A percentile compares a stretch with the other conserved stretches of the same genome.
Conservation (phyloP, 2,888 invertebrate species). For the Pseudolycoriella hygida region DNA sequence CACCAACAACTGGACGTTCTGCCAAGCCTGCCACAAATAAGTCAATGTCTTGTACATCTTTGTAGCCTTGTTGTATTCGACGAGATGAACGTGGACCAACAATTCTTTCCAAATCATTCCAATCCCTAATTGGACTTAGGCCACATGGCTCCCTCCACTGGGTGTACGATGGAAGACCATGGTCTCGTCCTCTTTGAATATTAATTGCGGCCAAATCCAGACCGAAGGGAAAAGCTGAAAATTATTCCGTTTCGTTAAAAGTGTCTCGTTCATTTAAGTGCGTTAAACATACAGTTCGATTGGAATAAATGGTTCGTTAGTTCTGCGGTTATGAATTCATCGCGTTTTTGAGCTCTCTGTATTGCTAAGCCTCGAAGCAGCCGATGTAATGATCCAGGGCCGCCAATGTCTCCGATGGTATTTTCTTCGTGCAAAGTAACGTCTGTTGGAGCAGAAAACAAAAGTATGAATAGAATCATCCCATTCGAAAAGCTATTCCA, state of each 20-base stretch:
- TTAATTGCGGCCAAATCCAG: conserved; percentile 80
- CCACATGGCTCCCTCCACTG: conserved; percentile 68
- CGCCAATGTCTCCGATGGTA: conserved; percentile 54
- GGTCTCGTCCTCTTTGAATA: conserved; percentile 73
- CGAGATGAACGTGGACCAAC: conserved; percentile 44
- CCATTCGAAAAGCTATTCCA: no score
- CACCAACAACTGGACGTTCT: conserved; percentile 61
- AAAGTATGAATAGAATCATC: no score
- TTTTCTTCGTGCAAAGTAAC: conserved; percentile 65
- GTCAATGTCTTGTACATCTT: conserved; percentile 66
- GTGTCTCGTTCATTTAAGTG: not conserved
- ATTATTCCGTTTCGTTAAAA: not conserved
- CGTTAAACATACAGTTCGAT: conserved; percentile 30
- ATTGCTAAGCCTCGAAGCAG: conserved; percentile 57
- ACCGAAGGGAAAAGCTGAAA: conserved; percentile 45
- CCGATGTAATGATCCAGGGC: conserved; percentile 61
- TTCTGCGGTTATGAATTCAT: conserved; percentile 65
- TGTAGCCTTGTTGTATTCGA: conserved; percentile 41
- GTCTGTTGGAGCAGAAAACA: conserved; percentile 39
- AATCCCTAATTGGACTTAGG: conserved; percentile 41
- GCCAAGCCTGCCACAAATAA: conserved; percentile 69
- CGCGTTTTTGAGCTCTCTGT: conserved; percentile 59
- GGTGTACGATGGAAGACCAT: conserved; percentile 66
- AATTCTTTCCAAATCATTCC: conserved; percentile 51
- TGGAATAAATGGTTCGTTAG: conserved; percentile 72